Evolutionary conservation across 2,888 invertebrate species (phyloP).

Genomic region (Pogonocherus hispidulus): DNA sequence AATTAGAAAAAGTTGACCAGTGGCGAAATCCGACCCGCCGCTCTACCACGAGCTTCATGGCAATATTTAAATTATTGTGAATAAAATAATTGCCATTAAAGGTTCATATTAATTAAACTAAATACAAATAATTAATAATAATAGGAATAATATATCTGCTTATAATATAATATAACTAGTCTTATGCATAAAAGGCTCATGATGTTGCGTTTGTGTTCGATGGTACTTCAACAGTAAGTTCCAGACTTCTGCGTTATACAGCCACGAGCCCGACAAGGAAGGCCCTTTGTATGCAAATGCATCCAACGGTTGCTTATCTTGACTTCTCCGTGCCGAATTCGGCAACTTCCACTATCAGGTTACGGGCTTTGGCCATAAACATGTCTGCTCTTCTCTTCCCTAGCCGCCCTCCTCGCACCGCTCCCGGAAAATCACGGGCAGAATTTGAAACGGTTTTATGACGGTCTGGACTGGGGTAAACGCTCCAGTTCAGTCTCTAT

Average conservation of each 20-base stretch:
- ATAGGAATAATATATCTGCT: no score
- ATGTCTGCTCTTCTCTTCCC: conserved; percentile 6
- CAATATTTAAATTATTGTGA: no score
- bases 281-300: conserved; percentile 26
- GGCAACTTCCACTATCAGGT: conserved; percentile 10
- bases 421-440: not conserved
- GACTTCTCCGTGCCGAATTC: conserved; percentile 17
- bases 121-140: no score
- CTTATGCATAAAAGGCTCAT: no score
- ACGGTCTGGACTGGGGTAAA: not conserved
- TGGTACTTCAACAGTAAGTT: not conserved
- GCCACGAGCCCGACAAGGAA: not conserved
- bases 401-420: not conserved
- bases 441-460: conserved; percentile 22
- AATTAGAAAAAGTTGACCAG: no score
- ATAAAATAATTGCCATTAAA: no score
- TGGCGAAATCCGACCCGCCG: no score
- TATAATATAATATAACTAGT: no score
- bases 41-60: no score
- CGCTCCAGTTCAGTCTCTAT: no score
- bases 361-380: conserved; percentile 16
- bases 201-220: no score
- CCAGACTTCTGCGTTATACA: not conserved
- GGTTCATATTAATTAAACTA: no score
- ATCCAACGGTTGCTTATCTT: conserved; percentile 17